These are phyloP conservation scores for Esperia sulphurella DNA, from an alignment of 2,888 invertebrate species.

Conservation along the genomic window DNA sequence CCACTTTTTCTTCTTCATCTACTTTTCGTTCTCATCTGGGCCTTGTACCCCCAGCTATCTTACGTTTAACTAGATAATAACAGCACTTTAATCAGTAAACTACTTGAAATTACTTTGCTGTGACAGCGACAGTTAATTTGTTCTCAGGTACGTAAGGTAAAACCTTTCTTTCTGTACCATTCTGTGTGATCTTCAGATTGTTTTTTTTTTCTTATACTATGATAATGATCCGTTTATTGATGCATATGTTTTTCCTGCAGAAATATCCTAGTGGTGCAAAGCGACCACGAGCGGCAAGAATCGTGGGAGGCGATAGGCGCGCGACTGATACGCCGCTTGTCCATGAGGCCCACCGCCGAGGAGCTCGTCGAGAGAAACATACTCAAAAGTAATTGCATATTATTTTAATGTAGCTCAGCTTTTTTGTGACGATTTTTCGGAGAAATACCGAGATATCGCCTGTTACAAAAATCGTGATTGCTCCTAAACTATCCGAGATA, in stretches of 20 bases:
- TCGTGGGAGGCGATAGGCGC: constrained; percentile 96
- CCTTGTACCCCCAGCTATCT: too few relatives aligned
- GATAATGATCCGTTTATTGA: neutral
- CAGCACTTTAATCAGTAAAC: too few relatives aligned
- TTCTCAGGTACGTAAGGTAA: too few relatives aligned
- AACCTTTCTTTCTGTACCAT: neutral
- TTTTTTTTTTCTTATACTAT: neutral
- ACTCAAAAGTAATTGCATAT: constrained; percentile 88
- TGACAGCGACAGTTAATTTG: too few relatives aligned
- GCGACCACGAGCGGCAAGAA: constrained; percentile 94
- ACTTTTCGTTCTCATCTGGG: too few relatives aligned
- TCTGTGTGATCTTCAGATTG: neutral
- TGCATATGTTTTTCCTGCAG: constrained; percentile 51
- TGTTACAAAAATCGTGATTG: too few relatives aligned
- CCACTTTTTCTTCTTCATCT: neutral
- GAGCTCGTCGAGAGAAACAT: constrained; percentile 99
- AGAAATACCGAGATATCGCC: too few relatives aligned
- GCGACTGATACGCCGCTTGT: constrained; percentile 94
- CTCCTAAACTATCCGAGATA: too few relatives aligned
- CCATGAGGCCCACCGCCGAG: constrained; percentile 98
- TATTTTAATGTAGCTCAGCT: too few relatives aligned
- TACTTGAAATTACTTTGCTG: too few relatives aligned
- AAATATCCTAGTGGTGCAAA: constrained; percentile 95
- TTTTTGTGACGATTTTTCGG: too few relatives aligned
- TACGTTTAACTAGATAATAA: too few relatives aligned